phyloP scores from a whole-genome alignment of 37 sponge, comb jelly and placozoan species.

The Axinella damicornis region DNA sequence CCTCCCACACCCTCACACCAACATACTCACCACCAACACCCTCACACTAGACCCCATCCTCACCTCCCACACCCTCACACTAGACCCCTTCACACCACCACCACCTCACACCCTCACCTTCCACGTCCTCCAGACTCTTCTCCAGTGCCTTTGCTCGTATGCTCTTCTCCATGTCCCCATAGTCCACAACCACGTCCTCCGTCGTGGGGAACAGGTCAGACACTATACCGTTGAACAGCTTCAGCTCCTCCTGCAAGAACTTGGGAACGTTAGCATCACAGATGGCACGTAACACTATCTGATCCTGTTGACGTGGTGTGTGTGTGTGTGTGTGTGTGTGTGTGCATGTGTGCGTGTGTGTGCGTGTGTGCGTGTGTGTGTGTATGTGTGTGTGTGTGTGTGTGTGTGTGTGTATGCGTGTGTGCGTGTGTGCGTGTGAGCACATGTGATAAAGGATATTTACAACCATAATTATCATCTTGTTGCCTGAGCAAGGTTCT shows the following conservation, averaged over 20 bases:
- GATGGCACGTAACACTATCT: constrained; percentile 96
- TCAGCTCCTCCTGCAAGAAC: constrained; percentile 96
- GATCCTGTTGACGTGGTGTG: constrained; percentile 72
- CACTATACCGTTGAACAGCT: constrained; percentile 97
- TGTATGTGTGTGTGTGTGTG: no score
- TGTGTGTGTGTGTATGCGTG: no score
- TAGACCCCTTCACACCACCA: not conserved
- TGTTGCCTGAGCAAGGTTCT: no score
- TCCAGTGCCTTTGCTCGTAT: constrained; percentile 56
- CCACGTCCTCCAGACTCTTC: constrained; percentile 89
- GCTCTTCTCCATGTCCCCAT: constrained; percentile 87
- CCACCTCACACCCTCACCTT: constrained; percentile 45
- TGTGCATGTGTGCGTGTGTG: no score
- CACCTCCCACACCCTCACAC: constrained; percentile 91
- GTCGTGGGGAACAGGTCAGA: constrained; percentile 98
- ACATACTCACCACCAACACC: not conserved
- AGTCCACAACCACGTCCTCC: constrained; percentile 89
- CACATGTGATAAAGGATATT: no score
- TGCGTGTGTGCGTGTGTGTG: no score
- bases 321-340: no score
- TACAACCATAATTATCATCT: no score
- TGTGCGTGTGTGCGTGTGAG: no score
- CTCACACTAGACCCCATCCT: not conserved
- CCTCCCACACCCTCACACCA: no score
- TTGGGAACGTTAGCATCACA: constrained; percentile 99